A percentile compares a stretch with the other conserved stretches of the same genome.
phyloP scores from a whole-genome alignment of 1,140 invertebrate genomes.

The Maniola jurtina region DNA sequence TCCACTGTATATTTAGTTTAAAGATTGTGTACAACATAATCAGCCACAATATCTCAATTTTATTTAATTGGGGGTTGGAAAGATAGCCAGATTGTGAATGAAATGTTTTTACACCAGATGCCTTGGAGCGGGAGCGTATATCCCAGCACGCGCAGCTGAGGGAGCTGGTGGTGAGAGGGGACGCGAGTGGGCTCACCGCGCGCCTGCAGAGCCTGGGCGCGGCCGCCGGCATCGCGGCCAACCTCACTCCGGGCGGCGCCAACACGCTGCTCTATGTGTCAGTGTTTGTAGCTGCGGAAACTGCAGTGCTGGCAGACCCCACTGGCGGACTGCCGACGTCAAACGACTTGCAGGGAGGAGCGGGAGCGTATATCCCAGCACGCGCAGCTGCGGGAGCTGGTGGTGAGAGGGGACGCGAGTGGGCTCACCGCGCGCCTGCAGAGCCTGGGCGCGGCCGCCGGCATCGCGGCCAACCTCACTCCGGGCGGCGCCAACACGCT shows the following conservation, averaged over 20 bases:
- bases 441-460: conserved; percentile 82
- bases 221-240: conserved; percentile 87
- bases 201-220: conserved; percentile 83
- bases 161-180: conserved; percentile 85
- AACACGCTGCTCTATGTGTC: conserved; percentile 92
- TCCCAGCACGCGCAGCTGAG: conserved; percentile 86
- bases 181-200: conserved; percentile 81
- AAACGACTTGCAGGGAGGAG: too few relatives aligned
- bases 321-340: too few relatives aligned
- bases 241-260: conserved; percentile 91
- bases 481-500: conserved; percentile 92
- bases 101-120: conserved; percentile 79
- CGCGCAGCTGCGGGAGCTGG: conserved; percentile 85
- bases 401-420: conserved; percentile 83
- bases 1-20: too few relatives aligned
- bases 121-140: conserved; percentile 84
- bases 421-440: conserved; percentile 83
- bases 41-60: too few relatives aligned
- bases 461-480: conserved; percentile 90
- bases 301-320: too few relatives aligned
- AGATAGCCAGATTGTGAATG: too few relatives aligned
- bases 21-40: too few relatives aligned
- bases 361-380: conserved; percentile 84
- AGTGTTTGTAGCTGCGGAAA: conserved; percentile 51
- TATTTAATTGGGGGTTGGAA: too few relatives aligned